These are phyloP conservation scores for Gibbula magus DNA, from an alignment of 2,888 invertebrate species.

Conservation along the genomic window DNA sequence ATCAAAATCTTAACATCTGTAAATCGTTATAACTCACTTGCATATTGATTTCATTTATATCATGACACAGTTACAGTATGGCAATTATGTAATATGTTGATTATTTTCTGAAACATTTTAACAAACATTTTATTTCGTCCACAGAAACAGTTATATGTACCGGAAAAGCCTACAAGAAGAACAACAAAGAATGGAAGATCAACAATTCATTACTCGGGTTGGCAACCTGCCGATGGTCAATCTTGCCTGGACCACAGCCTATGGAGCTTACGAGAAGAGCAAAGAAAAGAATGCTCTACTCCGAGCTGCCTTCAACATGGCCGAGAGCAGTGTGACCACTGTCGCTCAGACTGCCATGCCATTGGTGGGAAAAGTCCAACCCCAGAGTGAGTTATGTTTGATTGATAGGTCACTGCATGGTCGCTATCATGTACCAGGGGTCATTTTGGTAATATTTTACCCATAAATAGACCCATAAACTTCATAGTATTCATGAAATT, in stretches of 20 bases:
- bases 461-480: too few relatives aligned
- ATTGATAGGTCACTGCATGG: background rate
- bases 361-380: slow-evolving; percentile 83
- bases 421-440: too few relatives aligned
- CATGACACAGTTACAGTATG: too few relatives aligned
- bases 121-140: background rate
- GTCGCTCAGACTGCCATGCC: slow-evolving; percentile 86
- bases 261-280: slow-evolving; percentile 84
- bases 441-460: too few relatives aligned
- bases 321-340: slow-evolving; percentile 81
- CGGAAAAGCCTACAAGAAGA: slow-evolving; percentile 48
- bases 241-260: slow-evolving; percentile 84
- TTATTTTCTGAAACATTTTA: too few relatives aligned
- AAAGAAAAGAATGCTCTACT: slow-evolving; percentile 79
- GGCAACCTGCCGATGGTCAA: slow-evolving; percentile 89
- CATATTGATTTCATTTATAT: too few relatives aligned
- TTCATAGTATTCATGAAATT: too few relatives aligned
- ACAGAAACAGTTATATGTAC: slow-evolving; percentile 48
- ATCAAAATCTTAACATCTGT: too few relatives aligned
- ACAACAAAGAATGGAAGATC: slow-evolving; percentile 50
- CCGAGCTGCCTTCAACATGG: slow-evolving; percentile 68
- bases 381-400: slow-evolving; percentile 77
- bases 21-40: too few relatives aligned
- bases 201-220: slow-evolving; percentile 82
- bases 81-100: too few relatives aligned